Percentiles rank a stretch among this genome's conserved stretches.
These are phyloP conservation scores for Phalera bucephala DNA, from an alignment of 2,888 invertebrate species.

Conservation along the genomic window DNA sequence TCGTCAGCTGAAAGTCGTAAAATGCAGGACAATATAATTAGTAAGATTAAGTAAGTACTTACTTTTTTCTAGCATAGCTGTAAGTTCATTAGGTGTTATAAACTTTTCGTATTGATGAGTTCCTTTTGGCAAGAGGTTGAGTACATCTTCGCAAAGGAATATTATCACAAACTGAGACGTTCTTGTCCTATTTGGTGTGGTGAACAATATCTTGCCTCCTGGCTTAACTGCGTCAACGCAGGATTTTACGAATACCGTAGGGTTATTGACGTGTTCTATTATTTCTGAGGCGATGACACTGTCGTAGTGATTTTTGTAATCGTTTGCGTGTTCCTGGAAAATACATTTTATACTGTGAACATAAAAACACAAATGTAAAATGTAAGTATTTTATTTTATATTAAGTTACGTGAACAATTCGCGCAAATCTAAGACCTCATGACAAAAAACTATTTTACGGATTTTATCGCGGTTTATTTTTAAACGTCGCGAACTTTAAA, in stretches of 20 bases:
- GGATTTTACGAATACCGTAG: conserved; percentile 85
- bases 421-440: no score
- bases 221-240: conserved; percentile 86
- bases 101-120: conserved; percentile 96
- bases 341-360: no score
- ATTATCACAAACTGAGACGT: conserved; percentile 57
- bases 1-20: no score
- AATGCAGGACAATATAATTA: no score
- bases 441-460: no score
- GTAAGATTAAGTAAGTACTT: conserved; percentile 67
- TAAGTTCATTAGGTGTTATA: conserved; percentile 88
- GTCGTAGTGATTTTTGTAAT: conserved; percentile 84
- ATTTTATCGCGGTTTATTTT: no score
- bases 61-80: conserved; percentile 86
- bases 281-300: conserved; percentile 93
- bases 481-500: no score
- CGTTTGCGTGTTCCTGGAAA: conserved; percentile 62
- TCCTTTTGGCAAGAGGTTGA: conserved; percentile 88
- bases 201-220: conserved; percentile 86
- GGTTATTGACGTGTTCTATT: conserved; percentile 91
- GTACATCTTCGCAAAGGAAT: conserved; percentile 88
- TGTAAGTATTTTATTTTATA: no score
- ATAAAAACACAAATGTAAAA: no score
- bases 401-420: no score
- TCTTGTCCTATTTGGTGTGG: conserved; percentile 31